phyloP scores from a whole-genome alignment of 2,797 vertebrate species.

The Eospalax fontanierii region DNA sequence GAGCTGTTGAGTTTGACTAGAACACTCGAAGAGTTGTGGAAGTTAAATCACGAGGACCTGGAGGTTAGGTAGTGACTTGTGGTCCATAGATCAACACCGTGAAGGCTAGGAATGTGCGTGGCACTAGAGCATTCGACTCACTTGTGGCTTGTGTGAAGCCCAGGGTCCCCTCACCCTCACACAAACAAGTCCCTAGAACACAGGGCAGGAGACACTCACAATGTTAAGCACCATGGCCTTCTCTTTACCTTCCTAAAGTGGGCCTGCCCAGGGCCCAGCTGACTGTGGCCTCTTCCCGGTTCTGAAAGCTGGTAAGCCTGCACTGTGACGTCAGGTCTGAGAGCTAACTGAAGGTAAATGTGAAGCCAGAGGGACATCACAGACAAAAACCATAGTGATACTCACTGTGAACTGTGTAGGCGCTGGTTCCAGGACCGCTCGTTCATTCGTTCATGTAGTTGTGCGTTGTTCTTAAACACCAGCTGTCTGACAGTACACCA shows the following conservation, averaged over 20 bases:
- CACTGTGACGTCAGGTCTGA: neutral
- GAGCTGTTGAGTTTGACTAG: neutral
- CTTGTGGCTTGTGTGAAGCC: neutral
- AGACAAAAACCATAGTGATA: neutral
- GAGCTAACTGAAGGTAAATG: too few relatives aligned
- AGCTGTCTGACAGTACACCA: neutral
- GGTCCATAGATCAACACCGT: neutral
- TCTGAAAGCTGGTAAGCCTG: neutral
- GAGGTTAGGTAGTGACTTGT: neutral
- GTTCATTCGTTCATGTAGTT: neutral
- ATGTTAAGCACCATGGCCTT: fast-evolving
- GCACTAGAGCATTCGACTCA: neutral
- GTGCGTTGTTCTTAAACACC: neutral
- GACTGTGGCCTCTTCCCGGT: neutral
- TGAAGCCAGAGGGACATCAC: neutral
- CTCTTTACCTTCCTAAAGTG: neutral
- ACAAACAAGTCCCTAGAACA: neutral
- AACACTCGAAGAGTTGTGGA: neutral
- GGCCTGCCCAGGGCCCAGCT: neutral
- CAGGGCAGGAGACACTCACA: neutral
- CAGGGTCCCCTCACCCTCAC: neutral
- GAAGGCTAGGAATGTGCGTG: neutral
- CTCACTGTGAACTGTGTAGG: neutral
- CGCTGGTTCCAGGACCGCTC: neutral
- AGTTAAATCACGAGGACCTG: neutral